Evolutionary conservation across 2,888 invertebrate genomes (phyloP).

Genomic region (Diarsia brunnea): DNA sequence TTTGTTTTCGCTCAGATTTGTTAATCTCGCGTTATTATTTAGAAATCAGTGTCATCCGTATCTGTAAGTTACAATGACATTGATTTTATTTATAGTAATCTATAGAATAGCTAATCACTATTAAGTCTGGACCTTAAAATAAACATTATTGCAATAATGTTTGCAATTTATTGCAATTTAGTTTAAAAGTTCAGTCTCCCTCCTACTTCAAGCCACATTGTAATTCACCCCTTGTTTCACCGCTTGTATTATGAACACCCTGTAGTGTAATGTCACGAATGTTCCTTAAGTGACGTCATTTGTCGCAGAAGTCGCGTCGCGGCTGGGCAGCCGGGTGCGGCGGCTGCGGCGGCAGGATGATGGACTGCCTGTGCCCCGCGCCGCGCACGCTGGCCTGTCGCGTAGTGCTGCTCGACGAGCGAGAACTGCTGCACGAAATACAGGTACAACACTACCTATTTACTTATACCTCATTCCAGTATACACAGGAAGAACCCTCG

Average conservation of each 20-base stretch:
- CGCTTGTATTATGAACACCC: neutral
- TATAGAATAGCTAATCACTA: neutral
- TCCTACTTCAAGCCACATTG: neutral
- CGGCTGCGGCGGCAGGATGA: constrained; percentile 81
- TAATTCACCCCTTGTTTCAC: neutral
- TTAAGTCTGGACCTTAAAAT: too few relatives aligned
- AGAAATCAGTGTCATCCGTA: neutral
- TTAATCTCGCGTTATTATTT: neutral
- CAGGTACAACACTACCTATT: constrained; percentile 91
- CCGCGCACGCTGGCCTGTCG: constrained; percentile 94
- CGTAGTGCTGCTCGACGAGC: constrained; percentile 96
- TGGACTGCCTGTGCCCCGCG: constrained; percentile 91
- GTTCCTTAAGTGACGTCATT: constrained; percentile 58
- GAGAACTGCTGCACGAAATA: constrained; percentile 97
- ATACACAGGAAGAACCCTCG: neutral
- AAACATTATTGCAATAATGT: too few relatives aligned
- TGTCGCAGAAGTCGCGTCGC: constrained; percentile 65
- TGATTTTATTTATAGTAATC: neutral
- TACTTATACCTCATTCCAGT: neutral
- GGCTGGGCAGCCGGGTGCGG: constrained; percentile 69
- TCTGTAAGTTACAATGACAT: neutral
- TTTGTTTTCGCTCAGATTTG: constrained; percentile 4
- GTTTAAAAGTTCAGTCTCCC: neutral
- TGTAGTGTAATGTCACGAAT: constrained; percentile 16
- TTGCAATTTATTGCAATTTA: too few relatives aligned